These are phyloP conservation scores for Meloidogyne floridensis DNA, from an alignment of 1,140 invertebrate genomes.

Conservation along the genomic window DNA sequence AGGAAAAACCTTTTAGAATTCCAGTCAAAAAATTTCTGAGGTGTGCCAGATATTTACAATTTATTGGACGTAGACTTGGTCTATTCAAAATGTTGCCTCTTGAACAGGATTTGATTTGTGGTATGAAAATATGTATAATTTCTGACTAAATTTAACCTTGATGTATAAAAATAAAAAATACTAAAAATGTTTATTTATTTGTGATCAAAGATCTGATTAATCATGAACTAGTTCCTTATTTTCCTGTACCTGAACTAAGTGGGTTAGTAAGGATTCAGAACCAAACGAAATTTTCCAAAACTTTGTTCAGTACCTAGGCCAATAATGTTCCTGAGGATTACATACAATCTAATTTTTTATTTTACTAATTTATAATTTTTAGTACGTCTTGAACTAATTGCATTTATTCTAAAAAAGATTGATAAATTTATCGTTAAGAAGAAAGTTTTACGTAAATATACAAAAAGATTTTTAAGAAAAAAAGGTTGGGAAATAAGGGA, in stretches of 20 bases:
- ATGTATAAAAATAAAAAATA: no score
- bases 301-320: no score
- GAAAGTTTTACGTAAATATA: constrained; percentile 24
- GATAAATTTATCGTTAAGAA: constrained; percentile 9
- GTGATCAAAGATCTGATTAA: no score
- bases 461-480: constrained; percentile 12
- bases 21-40: constrained; percentile 1
- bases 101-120: constrained; percentile 8
- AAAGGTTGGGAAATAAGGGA: constrained; percentile 17
- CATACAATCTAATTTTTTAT: no score
- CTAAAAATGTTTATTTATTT: no score
- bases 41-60: neutral
- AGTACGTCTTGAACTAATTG: constrained; percentile 26
- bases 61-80: constrained; percentile 20
- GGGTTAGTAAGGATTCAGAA: no score
- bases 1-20: neutral
- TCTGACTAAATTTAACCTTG: no score
- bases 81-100: constrained; percentile 28
- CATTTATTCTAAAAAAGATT: constrained; percentile 19
- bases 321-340: no score
- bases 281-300: no score
- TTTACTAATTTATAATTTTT: neutral
- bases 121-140: neutral
- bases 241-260: no score
- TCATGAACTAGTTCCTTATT: no score